phyloP scores from a whole-genome alignment of 2,888 invertebrate genomes.

The Cyclophora punctaria region DNA sequence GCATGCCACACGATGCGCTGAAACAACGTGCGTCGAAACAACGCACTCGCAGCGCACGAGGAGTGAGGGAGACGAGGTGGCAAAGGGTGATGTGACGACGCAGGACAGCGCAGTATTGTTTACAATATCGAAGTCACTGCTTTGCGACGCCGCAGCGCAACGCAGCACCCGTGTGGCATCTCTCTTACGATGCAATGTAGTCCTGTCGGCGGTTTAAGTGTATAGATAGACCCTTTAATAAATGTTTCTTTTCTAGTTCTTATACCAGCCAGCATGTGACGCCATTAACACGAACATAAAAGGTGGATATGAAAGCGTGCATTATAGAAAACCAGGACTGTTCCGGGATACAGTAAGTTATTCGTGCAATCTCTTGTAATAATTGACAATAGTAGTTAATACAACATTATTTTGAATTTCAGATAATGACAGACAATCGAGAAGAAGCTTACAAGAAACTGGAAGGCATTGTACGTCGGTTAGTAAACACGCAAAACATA shows the following conservation, averaged over 20 bases:
- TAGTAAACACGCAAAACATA: conserved; percentile 41
- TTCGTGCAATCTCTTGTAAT: neutral
- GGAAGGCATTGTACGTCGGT: conserved; percentile 44
- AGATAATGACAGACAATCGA: conserved; percentile 54
- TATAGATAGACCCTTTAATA: neutral
- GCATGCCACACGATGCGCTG: too few relatives aligned
- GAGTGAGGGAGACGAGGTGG: too few relatives aligned
- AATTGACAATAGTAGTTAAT: too few relatives aligned
- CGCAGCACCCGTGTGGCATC: too few relatives aligned
- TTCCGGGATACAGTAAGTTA: conserved; percentile 58
- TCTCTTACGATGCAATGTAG: too few relatives aligned
- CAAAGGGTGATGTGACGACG: too few relatives aligned
- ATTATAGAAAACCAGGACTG: conserved; percentile 48
- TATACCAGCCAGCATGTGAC: conserved; percentile 29
- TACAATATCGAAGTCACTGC: too few relatives aligned
- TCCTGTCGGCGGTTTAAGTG: too few relatives aligned
- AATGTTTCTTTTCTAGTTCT: neutral
- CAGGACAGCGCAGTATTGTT: too few relatives aligned
- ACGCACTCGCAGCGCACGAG: too few relatives aligned
- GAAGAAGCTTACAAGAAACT: conserved; percentile 47
- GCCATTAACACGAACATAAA: conserved; percentile 32
- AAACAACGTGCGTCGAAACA: too few relatives aligned
- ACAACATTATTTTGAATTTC: conserved; percentile 5
- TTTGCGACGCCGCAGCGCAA: too few relatives aligned
- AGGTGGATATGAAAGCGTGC: conserved; percentile 54